Evolutionary conservation across 2,113 vertebrate species (phyloP).

Genomic region (Nothocercus julius): DNA sequence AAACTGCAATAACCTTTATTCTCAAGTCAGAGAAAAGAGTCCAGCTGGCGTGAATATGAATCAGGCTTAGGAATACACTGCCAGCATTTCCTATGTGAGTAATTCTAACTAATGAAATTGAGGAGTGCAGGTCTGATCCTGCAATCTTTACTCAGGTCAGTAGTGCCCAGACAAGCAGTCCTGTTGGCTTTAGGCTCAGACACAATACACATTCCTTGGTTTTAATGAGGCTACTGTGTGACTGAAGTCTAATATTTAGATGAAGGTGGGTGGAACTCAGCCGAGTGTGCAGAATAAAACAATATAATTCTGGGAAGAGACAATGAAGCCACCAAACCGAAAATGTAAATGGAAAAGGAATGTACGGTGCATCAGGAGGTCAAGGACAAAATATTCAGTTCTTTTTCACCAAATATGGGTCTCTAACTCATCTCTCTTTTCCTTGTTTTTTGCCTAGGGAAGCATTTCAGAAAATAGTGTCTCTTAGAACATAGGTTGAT

Average conservation of each 20-base stretch:
- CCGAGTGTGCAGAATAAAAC: neutral
- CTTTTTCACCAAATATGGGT: neutral
- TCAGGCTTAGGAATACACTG: conserved; percentile 47
- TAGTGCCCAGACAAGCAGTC: conserved; percentile 44
- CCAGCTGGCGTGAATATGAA: conserved; percentile 47
- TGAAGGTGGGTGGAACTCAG: neutral
- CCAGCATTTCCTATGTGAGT: conserved; percentile 37
- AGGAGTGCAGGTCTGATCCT: conserved; percentile 60
- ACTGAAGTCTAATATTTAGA: conserved; percentile 38
- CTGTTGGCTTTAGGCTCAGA: conserved; percentile 38
- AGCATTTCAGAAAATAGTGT: neutral
- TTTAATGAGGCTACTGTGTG: conserved; percentile 24
- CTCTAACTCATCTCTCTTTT: neutral
- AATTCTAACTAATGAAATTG: conserved; percentile 61
- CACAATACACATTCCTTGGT: neutral
- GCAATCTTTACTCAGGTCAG: conserved; percentile 52
- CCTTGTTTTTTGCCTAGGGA: neutral
- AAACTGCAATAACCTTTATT: conserved; percentile 26
- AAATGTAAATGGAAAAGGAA: conserved; percentile 11
- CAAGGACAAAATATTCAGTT: neutral
- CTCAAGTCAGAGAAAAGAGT: conserved; percentile 19
- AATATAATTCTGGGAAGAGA: neutral
- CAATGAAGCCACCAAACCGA: neutral
- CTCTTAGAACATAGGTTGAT: neutral
- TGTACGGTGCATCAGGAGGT: neutral